A percentile compares a stretch with the other conserved stretches of the same genome.
phyloP scores from a whole-genome alignment of 2,113 vertebrate genomes.

The Corythaeola cristata region DNA sequence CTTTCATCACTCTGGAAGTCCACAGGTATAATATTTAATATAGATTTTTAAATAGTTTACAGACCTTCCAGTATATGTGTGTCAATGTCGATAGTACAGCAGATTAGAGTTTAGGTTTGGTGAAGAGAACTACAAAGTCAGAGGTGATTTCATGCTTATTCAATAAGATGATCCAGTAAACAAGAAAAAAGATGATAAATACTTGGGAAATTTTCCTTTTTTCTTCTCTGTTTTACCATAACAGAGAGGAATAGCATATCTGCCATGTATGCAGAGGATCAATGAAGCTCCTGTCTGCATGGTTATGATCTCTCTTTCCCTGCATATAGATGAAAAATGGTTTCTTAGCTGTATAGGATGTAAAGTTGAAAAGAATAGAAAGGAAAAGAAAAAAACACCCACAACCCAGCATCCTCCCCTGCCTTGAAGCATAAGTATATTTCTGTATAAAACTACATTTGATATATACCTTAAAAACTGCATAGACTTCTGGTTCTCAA shows the following conservation, averaged over 20 bases:
- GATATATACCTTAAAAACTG: background rate
- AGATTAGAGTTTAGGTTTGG: background rate
- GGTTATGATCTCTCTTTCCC: background rate
- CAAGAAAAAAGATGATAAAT: background rate
- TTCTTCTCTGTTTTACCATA: background rate
- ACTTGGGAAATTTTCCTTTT: background rate
- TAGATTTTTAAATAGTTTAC: background rate
- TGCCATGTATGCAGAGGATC: background rate
- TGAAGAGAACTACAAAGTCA: background rate
- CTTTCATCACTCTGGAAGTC: background rate
- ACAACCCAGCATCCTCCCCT: too few species aligned
- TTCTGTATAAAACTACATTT: background rate
- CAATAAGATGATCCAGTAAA: background rate
- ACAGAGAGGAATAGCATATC: background rate
- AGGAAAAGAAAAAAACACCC: too few species aligned
- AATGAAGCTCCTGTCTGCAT: background rate
- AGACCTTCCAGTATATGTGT: background rate
- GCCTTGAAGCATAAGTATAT: background rate
- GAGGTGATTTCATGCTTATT: background rate
- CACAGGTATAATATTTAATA: background rate
- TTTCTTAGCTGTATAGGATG: background rate
- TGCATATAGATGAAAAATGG: background rate
- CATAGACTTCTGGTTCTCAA: background rate
- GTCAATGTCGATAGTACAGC: background rate
- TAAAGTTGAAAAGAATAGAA: background rate